A percentile compares a stretch with the other conserved stretches of the same genome.
These are phyloP conservation scores for Lepus oiostolus DNA, from an alignment of 2,797 vertebrate species.

Conservation along the genomic window DNA sequence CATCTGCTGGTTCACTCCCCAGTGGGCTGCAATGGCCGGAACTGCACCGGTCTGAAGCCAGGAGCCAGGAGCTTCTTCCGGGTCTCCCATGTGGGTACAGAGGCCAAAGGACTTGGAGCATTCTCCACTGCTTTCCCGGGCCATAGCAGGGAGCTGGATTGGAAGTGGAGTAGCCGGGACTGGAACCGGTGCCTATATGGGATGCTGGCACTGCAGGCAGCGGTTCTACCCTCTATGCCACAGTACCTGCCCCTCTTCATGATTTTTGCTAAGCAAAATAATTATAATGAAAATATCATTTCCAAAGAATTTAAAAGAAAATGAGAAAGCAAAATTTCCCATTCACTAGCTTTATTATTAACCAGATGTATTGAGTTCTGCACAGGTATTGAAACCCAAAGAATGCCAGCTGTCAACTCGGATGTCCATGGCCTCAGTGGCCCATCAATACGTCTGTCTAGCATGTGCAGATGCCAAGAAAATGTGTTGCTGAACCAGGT, in stretches of 20 bases:
- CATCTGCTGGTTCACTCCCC: too few species aligned
- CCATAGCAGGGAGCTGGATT: too few species aligned
- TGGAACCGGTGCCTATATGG: too few species aligned
- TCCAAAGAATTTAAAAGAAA: constrained; percentile 47
- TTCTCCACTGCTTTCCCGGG: too few species aligned
- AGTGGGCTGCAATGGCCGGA: too few species aligned
- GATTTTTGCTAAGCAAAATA: constrained; percentile 66
- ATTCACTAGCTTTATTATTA: constrained; percentile 18
- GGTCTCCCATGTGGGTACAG: too few species aligned
- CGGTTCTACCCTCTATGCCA: too few species aligned
- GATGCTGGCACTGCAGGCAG: too few species aligned
- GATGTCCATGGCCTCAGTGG: background rate
- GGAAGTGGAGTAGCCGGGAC: too few species aligned
- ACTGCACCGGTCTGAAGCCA: too few species aligned
- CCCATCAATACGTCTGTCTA: background rate
- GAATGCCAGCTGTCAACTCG: background rate
- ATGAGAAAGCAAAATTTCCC: background rate
- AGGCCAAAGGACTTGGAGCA: too few species aligned
- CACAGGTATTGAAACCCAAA: background rate
- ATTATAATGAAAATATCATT: constrained; percentile 62
- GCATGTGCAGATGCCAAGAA: background rate
- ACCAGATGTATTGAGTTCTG: constrained; percentile 19
- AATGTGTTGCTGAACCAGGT: background rate
- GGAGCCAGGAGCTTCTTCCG: too few species aligned
- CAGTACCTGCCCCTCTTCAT: background rate